phyloP scores from a whole-genome alignment of 1,140 invertebrate genomes.

The Drosophila tropicalis region DNA sequence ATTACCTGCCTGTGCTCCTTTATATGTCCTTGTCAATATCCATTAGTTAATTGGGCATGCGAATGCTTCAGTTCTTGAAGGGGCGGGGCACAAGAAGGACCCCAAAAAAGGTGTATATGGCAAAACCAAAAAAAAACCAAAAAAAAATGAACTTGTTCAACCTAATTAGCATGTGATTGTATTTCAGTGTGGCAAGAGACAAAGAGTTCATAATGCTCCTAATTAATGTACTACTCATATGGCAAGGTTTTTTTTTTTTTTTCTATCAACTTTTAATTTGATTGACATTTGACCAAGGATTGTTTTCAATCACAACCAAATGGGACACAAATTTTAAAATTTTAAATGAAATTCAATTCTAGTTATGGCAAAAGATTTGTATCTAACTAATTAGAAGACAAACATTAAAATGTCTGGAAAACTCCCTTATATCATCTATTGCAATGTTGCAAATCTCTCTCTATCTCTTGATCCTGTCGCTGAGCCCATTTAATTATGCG shows the following conservation, averaged over 20 bases:
- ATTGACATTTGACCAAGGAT: no score
- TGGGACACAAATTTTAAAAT: no score
- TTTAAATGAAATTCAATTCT: no score
- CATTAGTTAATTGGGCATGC: constrained; percentile 68
- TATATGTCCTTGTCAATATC: constrained; percentile 55
- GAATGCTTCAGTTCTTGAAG: constrained; percentile 19
- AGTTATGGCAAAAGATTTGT: no score
- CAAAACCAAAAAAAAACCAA: background rate
- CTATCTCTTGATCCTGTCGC: background rate
- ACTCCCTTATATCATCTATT: background rate
- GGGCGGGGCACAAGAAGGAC: background rate
- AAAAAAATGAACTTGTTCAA: constrained; percentile 25
- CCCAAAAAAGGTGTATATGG: constrained; percentile 6
- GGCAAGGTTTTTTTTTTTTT: background rate
- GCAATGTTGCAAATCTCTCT: background rate
- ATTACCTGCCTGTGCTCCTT: constrained; percentile 14
- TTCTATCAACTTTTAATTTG: background rate
- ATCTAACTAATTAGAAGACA: no score
- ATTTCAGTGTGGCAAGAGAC: constrained; percentile 9
- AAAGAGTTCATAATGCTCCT: background rate
- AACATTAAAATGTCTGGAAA: background rate
- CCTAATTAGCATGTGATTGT: constrained; percentile 31
- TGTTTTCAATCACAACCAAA: no score
- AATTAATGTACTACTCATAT: background rate
- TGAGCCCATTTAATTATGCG: constrained; percentile 3